Percentiles rank a stretch among this genome's conserved stretches.
phyloP scores from a whole-genome alignment of 2,888 invertebrate genomes.

The Andrena chrysosceles region DNA sequence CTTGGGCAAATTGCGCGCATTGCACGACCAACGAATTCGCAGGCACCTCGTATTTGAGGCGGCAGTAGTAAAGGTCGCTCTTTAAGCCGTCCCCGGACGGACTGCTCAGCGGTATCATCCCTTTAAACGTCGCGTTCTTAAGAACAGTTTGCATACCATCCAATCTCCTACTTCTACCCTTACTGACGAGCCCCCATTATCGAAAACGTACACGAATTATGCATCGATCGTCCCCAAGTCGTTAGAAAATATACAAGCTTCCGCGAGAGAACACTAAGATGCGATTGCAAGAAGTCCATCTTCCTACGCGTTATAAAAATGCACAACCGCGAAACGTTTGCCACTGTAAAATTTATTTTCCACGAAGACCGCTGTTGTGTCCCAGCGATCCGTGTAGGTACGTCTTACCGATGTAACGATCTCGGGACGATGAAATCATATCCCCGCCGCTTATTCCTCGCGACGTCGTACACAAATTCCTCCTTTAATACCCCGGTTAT shows the following conservation, averaged over 20 bases:
- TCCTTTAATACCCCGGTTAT: neutral
- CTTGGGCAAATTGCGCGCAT: slow-evolving; percentile 50
- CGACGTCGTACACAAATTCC: too few relatives aligned
- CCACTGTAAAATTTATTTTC: slow-evolving; percentile 15
- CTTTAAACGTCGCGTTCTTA: slow-evolving; percentile 8
- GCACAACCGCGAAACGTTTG: neutral
- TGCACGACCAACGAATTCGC: slow-evolving; percentile 31
- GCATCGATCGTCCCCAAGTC: neutral
- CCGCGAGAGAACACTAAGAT: neutral
- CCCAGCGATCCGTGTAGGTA: neutral
- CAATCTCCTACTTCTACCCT: neutral
- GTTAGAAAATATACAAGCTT: neutral
- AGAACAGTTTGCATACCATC: neutral
- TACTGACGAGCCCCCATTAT: neutral
- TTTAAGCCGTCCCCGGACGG: slow-evolving; percentile 6
- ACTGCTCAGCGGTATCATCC: neutral
- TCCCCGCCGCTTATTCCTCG: neutral
- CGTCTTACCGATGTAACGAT: neutral
- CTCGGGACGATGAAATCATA: slow-evolving; percentile 21
- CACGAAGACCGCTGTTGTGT: neutral
- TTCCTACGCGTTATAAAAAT: neutral
- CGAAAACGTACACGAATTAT: neutral
- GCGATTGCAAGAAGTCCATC: neutral
- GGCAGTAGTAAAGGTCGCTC: neutral
- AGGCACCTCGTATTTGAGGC: neutral